Evolutionary conservation across 2,888 invertebrate species (phyloP), one percentile per base, ranked within the genome.

Genomic region (Drosophila pseudotakahashii): DNA sequence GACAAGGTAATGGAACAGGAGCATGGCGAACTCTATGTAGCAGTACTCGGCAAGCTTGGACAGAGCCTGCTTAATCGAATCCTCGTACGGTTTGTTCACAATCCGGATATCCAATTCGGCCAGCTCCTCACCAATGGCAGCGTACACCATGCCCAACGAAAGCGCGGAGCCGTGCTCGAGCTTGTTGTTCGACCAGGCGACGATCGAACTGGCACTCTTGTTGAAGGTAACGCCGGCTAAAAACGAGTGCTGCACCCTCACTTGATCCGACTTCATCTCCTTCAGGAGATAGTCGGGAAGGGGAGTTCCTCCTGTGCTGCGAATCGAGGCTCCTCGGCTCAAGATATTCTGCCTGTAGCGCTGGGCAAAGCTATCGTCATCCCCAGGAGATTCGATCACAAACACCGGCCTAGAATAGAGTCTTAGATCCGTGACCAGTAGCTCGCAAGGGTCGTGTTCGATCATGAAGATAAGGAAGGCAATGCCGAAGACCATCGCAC

Each of bases 81-180:
- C 60, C 7, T 6, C 0, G 2, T 95, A 95, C 19, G 96, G 96
- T 79, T 94, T 92, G 89, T 96, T 96, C 48, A 90, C 91, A 2
- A 95, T 92, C 55, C 63, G 66, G 10, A 92, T 82, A 1, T 75
- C 51, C 23, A 75, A 34, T 0, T 30, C 0, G 0, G 39, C 52
- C 13, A 76, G 6, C 0, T 5, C 1, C 3, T 6, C 10, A 0
- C 60, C 79, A 11, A 84, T 19, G 1, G 89, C 60, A 11, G 73
- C 75, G 23, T 77, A 79, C 7, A 73, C 34, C 5, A 84, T n/a
- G 1, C 51, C 54, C 0, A 87, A 6, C 0, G 77, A 32, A 1
- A 87, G 7, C 1, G 77, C 41, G 1, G 74, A 47, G 1, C 83
- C 83, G 32, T 80, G 83, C 14, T 26, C 41, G 10, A 80, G 10